These are phyloP conservation scores for Agonopterix alstromeriana DNA, from an alignment of 2,888 invertebrate species.

Conservation along the genomic window DNA sequence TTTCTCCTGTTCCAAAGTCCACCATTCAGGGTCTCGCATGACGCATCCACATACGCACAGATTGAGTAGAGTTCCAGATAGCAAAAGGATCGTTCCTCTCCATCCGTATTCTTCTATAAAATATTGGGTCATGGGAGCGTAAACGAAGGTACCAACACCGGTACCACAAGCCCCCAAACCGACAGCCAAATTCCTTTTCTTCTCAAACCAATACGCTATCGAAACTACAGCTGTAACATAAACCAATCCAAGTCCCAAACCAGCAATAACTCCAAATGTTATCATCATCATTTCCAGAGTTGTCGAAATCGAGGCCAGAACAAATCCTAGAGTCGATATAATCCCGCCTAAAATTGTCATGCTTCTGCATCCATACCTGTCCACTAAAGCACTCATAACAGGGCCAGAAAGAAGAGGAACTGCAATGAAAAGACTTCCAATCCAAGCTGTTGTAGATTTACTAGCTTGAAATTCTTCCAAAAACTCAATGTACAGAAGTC, in stretches of 20 bases:
- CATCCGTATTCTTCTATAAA: constrained; percentile 88
- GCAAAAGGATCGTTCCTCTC: constrained; percentile 87
- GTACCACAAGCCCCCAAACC: constrained; percentile 93
- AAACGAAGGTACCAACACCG: constrained; percentile 92
- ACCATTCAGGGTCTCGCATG: constrained; percentile 94
- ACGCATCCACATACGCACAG: constrained; percentile 90
- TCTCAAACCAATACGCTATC: constrained; percentile 95
- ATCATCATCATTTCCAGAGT: constrained; percentile 88
- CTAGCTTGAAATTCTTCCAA: constrained; percentile 87
- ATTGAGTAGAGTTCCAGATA: constrained; percentile 90
- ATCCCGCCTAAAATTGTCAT: constrained; percentile 86
- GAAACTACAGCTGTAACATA: constrained; percentile 94
- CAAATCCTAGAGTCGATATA: constrained; percentile 85
- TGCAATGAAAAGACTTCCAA: constrained; percentile 92
- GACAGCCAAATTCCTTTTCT: constrained; percentile 89
- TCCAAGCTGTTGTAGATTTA: constrained; percentile 92
- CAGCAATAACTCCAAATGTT: constrained; percentile 90
- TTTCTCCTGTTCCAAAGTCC: constrained; percentile 79
- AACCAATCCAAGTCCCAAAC: constrained; percentile 88
- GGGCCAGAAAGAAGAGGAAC: constrained; percentile 92
- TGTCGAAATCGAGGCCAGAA: constrained; percentile 82
- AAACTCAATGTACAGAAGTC: constrained; percentile 90
- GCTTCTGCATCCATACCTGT: constrained; percentile 88
- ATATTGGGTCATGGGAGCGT: constrained; percentile 89
- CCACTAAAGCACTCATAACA: constrained; percentile 89